Percentiles rank a stretch among this genome's conserved stretches.
These are phyloP conservation scores for Campaea margaritaria DNA, from an alignment of 2,888 invertebrate genomes.

Conservation along the genomic window DNA sequence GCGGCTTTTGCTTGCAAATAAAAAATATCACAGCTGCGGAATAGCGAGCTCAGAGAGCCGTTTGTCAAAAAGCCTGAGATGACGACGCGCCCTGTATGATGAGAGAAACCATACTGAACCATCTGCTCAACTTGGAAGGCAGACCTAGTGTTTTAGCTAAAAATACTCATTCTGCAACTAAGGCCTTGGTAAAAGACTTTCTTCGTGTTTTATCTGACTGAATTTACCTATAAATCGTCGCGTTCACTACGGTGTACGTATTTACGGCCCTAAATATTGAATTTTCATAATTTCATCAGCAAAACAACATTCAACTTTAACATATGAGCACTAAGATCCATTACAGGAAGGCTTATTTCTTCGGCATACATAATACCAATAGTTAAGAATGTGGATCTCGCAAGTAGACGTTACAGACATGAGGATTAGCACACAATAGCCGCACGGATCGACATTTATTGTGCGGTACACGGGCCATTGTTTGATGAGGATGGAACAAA, in stretches of 20 bases:
- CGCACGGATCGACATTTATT: slow-evolving; percentile 45
- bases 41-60: slow-evolving; percentile 12
- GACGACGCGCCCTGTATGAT: slow-evolving; percentile 14
- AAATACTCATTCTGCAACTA: background rate
- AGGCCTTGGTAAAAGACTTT: background rate
- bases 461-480: slow-evolving; percentile 41
- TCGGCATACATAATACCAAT: slow-evolving; percentile 1
- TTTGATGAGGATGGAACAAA: slow-evolving; percentile 36
- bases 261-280: too few relatives aligned
- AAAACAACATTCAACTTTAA: too few relatives aligned
- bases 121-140: slow-evolving; percentile 12
- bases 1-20: slow-evolving; percentile 45
- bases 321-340: too few relatives aligned
- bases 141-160: slow-evolving; percentile 1
- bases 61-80: slow-evolving; percentile 23
- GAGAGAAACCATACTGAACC: slow-evolving; percentile 1
- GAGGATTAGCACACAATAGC: slow-evolving; percentile 52
- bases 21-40: slow-evolving; percentile 37
- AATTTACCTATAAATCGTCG: too few relatives aligned
- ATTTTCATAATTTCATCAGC: too few relatives aligned
- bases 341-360: too few relatives aligned
- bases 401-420: slow-evolving; percentile 37
- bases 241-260: too few relatives aligned
- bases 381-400: slow-evolving; percentile 25
- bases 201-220: background rate